phyloP scores from a whole-genome alignment of 2,797 vertebrate genomes.

The Hoplostethus atlanticus region DNA sequence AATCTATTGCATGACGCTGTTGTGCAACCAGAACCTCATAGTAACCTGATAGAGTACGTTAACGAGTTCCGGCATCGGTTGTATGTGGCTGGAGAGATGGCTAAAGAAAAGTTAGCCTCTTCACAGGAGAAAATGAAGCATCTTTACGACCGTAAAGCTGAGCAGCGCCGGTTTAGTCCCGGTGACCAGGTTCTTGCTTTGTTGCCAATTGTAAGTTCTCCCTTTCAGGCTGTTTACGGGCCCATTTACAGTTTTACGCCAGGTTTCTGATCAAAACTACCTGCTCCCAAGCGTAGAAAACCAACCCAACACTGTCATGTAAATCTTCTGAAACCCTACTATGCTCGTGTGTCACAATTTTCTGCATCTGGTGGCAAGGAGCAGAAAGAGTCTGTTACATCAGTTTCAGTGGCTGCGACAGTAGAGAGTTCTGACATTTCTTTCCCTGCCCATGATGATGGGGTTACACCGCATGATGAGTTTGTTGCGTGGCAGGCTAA shows the following conservation, averaged over 20 bases:
- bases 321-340: constrained; percentile 24
- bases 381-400: too few species aligned
- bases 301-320: constrained; percentile 15
- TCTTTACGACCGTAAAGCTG: neutral
- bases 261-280: constrained; percentile 15
- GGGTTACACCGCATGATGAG: too few species aligned
- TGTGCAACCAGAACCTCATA: neutral
- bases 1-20: too few species aligned
- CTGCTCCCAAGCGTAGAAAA: neutral
- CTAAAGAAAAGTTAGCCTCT: neutral
- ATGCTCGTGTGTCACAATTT: neutral
- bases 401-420: too few species aligned
- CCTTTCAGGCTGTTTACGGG: too few species aligned
- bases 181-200: too few species aligned
- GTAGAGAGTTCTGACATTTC: too few species aligned
- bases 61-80: too few species aligned
- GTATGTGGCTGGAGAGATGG: neutral
- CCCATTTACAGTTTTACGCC: neutral
- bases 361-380: too few species aligned
- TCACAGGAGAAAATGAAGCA: too few species aligned
- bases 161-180: constrained; percentile 11
- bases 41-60: neutral
- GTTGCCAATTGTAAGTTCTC: constrained; percentile 1
- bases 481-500: too few species aligned
- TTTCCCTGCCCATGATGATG: too few species aligned